Evolutionary conservation across 2,113 vertebrate genomes (phyloP).

Genomic region (Riparia riparia): DNA sequence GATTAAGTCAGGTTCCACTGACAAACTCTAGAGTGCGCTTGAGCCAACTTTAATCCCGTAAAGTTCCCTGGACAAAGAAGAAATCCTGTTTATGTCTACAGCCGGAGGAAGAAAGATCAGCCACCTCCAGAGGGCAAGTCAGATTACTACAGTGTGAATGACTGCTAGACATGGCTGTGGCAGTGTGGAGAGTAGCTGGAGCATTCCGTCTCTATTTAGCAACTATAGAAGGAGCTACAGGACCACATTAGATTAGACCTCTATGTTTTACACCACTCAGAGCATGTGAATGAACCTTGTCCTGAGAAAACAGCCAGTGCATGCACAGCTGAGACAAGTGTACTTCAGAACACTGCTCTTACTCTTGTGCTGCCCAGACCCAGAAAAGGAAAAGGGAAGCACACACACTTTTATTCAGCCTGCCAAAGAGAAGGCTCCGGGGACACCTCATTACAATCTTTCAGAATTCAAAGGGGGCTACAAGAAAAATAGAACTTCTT

Average conservation of each 20-base stretch:
- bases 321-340: not conserved
- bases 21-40: not conserved
- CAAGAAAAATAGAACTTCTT: not conserved
- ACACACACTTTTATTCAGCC: not conserved
- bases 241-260: not conserved
- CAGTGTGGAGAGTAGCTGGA: not conserved
- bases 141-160: not conserved
- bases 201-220: not conserved
- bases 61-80: not conserved
- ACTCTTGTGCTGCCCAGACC: not conserved
- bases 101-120: not conserved
- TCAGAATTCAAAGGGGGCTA: not conserved
- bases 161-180: accelerated
- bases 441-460: not conserved
- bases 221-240: not conserved
- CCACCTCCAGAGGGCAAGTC: not conserved
- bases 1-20: not conserved
- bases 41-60: not conserved
- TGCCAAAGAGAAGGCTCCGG: not conserved
- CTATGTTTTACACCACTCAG: not conserved
- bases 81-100: not conserved
- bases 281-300: not conserved
- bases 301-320: not conserved
- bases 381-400: not conserved
- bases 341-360: not conserved